Conservation (phyloP, 2,797 vertebrate species). For the Ptychobarbus kaznakovi region DNA sequence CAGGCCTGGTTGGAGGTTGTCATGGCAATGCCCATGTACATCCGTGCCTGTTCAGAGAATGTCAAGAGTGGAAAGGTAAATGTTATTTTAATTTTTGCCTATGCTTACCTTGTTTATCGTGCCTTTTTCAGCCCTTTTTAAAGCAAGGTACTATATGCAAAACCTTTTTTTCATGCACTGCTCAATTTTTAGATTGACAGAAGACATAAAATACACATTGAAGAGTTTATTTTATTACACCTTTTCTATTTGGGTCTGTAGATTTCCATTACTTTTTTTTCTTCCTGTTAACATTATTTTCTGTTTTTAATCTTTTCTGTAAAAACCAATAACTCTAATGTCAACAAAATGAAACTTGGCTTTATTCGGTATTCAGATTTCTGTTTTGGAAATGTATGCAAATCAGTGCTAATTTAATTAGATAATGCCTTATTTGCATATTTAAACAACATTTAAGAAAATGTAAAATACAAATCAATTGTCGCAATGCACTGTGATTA, state of each 20-base stretch:
- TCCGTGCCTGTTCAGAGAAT: slow-evolving; percentile 83
- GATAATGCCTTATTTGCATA: neutral
- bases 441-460: neutral
- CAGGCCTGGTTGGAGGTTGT: slow-evolving; percentile 90
- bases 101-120: neutral
- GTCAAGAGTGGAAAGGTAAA: slow-evolving; percentile 88
- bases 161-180: neutral
- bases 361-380: neutral
- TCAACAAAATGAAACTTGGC: neutral
- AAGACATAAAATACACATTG: neutral
- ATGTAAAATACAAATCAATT: neutral
- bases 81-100: too few species aligned
- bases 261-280: neutral
- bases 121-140: neutral
- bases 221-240: neutral
- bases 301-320: neutral
- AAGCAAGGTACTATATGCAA: neutral
- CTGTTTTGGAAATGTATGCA: neutral
- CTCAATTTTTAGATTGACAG: neutral
- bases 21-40: slow-evolving; percentile 91
- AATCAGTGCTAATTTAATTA: neutral
- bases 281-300: neutral
- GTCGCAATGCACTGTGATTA: neutral
- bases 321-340: neutral
- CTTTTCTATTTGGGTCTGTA: neutral